Evolutionary conservation across 2,888 invertebrate species (phyloP).

Genomic region (Gibbula magus): DNA sequence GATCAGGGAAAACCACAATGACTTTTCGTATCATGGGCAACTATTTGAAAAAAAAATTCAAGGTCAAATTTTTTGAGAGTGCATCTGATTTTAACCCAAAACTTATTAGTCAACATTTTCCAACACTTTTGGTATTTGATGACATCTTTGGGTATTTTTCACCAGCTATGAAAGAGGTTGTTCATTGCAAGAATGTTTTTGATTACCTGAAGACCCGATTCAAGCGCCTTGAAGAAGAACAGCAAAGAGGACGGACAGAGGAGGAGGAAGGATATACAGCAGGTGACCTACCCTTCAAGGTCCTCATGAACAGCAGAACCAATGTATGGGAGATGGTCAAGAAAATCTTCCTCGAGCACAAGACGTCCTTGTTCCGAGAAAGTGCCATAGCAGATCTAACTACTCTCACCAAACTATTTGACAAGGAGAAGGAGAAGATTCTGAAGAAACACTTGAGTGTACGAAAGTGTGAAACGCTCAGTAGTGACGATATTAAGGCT

Average conservation of each 20-base stretch:
- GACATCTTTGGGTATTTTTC: background rate
- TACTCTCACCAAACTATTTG: background rate
- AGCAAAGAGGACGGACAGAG: no score
- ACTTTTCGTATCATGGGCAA: background rate
- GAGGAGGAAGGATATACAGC: background rate
- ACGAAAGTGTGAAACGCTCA: background rate
- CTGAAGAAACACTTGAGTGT: background rate
- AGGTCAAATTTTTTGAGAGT: background rate
- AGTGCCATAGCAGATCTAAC: background rate
- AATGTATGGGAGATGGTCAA: background rate
- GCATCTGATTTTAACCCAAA: background rate
- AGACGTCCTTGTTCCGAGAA: background rate
- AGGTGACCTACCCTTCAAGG: background rate
- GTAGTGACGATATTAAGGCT: background rate
- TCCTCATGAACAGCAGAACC: background rate
- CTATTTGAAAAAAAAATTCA: background rate
- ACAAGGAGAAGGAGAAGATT: background rate
- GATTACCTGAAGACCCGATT: background rate
- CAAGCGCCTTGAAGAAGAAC: background rate
- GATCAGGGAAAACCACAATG: slow-evolving; percentile 6
- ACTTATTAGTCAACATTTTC: background rate
- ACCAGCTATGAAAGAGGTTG: background rate
- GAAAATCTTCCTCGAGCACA: background rate
- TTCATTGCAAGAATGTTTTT: background rate
- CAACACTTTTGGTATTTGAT: background rate